phyloP scores from a whole-genome alignment of 2,888 invertebrate genomes.

The Melolontha melolontha region DNA sequence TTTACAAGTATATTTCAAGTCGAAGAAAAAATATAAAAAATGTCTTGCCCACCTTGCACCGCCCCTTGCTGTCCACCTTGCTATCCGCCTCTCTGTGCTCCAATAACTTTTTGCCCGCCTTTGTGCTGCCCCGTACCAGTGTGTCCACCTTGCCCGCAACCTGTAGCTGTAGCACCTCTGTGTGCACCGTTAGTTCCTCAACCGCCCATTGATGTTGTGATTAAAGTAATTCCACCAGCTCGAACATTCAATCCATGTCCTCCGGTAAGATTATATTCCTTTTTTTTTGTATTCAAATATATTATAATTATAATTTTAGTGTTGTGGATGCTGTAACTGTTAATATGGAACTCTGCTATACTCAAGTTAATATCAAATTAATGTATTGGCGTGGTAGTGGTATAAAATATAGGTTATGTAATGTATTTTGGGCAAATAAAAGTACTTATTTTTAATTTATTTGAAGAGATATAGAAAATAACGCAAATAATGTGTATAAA shows the following conservation, averaged over 20 bases:
- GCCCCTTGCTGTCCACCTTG: slow-evolving; percentile 42
- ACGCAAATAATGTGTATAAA: too few relatives aligned
- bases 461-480: too few relatives aligned
- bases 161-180: slow-evolving; percentile 30
- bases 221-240: slow-evolving; percentile 33
- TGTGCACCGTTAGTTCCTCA: slow-evolving; percentile 34
- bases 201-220: slow-evolving; percentile 27
- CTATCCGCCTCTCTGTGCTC: slow-evolving; percentile 39
- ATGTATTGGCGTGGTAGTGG: too few relatives aligned
- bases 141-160: slow-evolving; percentile 37
- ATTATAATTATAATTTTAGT: slow-evolving; percentile 11
- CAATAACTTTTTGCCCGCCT: slow-evolving; percentile 31
- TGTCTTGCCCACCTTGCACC: slow-evolving; percentile 41
- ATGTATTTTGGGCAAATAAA: too few relatives aligned
- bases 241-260: slow-evolving; percentile 28
- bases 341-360: background rate
- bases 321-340: slow-evolving; percentile 1
- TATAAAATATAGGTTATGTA: too few relatives aligned
- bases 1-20: slow-evolving; percentile 4
- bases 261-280: slow-evolving; percentile 12
- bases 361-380: too few relatives aligned
- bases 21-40: slow-evolving; percentile 12
- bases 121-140: slow-evolving; percentile 36
- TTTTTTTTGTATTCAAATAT: background rate
- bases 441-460: too few relatives aligned